phyloP scores from a whole-genome alignment of 2,113 vertebrate genomes.

The Myocastor coypus region DNA sequence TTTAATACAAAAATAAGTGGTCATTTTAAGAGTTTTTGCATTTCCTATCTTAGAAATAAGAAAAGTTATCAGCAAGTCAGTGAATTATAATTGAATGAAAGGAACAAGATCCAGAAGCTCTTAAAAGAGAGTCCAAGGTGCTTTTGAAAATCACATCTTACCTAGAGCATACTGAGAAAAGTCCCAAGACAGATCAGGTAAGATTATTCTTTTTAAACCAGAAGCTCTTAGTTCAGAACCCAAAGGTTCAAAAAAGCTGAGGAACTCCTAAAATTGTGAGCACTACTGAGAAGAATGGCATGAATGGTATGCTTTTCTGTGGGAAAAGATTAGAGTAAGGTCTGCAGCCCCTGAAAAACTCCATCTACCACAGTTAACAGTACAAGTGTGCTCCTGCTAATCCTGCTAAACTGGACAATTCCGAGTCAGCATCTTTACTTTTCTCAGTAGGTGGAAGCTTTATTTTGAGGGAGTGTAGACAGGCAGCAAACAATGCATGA shows the following conservation, averaged over 20 bases:
- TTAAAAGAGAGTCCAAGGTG: neutral
- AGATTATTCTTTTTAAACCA: constrained; percentile 13
- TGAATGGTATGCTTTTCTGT: neutral
- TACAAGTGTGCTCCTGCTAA: neutral
- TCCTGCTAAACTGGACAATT: neutral
- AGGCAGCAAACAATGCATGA: neutral
- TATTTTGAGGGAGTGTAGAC: neutral
- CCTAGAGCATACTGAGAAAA: neutral
- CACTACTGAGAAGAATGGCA: neutral
- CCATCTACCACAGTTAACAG: neutral
- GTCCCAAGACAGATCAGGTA: neutral
- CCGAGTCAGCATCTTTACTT: neutral
- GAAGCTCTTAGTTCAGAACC: neutral
- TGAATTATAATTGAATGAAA: neutral
- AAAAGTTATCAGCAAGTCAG: neutral
- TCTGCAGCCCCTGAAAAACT: neutral
- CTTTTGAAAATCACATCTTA: neutral
- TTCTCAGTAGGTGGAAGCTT: neutral
- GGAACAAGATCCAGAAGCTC: neutral
- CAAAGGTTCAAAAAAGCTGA: neutral
- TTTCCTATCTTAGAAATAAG: neutral
- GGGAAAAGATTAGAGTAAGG: neutral
- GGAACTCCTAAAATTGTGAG: neutral
- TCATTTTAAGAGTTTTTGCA: constrained; percentile 13
- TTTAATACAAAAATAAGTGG: constrained; percentile 1